Conservation (phyloP, 1,140 invertebrate species). For the Pogonomyrmex barbatus region DNA sequence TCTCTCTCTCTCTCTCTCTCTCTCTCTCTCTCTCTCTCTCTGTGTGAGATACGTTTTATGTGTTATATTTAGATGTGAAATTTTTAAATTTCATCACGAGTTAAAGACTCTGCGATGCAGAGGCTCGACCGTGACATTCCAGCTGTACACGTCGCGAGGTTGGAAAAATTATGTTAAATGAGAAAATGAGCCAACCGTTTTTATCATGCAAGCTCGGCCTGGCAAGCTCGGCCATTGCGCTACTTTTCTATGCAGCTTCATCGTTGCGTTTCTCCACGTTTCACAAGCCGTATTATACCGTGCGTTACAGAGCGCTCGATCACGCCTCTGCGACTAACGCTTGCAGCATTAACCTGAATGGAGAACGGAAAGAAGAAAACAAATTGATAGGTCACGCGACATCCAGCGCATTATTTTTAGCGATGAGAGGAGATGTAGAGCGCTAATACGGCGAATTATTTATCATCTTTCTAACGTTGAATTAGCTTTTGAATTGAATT, state of each 20-base stretch:
- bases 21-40: neutral
- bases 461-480: neutral
- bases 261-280: conserved; percentile 34
- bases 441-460: neutral
- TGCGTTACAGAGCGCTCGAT: conserved; percentile 52
- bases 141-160: neutral
- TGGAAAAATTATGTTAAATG: conserved; percentile 66
- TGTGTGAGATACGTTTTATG: no score
- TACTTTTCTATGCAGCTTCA: conserved; percentile 62
- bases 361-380: conserved; percentile 13
- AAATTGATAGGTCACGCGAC: conserved; percentile 40
- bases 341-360: conserved; percentile 27
- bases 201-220: conserved; percentile 66
- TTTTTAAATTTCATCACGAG: conserved; percentile 16
- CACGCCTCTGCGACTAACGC: conserved; percentile 28
- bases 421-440: neutral
- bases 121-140: conserved; percentile 41
- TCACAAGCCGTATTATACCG: conserved; percentile 47
- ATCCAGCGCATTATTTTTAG: conserved; percentile 1
- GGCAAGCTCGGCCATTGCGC: conserved; percentile 50
- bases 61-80: neutral
- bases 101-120: neutral
- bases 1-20: neutral
- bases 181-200: conserved; percentile 61
- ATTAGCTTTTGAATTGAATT: conserved; percentile 7